Evolutionary conservation across 2,888 invertebrate species (phyloP), one percentile per base, ranked within the genome.

Genomic region (Epistrophe grossulariae): DNA sequence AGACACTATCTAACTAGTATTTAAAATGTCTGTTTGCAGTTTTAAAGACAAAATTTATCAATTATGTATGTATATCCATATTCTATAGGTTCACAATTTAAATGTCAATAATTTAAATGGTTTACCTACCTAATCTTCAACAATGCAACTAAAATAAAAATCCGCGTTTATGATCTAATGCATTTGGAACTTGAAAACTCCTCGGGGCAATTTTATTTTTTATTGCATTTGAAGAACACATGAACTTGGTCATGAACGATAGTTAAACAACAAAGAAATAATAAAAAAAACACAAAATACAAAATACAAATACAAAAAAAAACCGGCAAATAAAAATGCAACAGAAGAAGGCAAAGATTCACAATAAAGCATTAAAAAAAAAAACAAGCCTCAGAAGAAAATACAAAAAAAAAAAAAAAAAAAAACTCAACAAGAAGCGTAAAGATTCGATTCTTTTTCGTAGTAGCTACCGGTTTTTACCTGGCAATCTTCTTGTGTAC

Each of bases 391-490:
- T 57, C 71, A 71, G 68, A 7, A 71, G 52, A 70, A 68, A 72
- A 68, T 45, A 59, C 28, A 28, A 4, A 40, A 5, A 40, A 40
- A 11, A 10, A 38, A 13, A 13, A 17, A 66, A 62, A 60, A 81
- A 78, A 87, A 82, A 70, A 59, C 79, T 87, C 87, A 83, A 87
- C 87, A 83, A 83, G 87, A 87, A 87, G 79, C 72, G 76, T 87
- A 87, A 87, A 85, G 81, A 85, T 83, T 87, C 68, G 79, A 87
- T 83, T 87, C 85, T 78, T 73, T 82, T 72, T 79, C 76, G 83
- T 79, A 83, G 87, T 83, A 87, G 87, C 87, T 87, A 87, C 87
- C 87, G 87, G 87, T 87, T 87, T 87, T 87, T 87, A 87, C 87
- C 87, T 87, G 83, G 71, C 64, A 76, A 74, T 74, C 78, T 70